Evolutionary conservation across 1,140 invertebrate genomes (phyloP), one percentile per base, ranked within the genome.

Genomic region (Drosophila parabipectinata): DNA sequence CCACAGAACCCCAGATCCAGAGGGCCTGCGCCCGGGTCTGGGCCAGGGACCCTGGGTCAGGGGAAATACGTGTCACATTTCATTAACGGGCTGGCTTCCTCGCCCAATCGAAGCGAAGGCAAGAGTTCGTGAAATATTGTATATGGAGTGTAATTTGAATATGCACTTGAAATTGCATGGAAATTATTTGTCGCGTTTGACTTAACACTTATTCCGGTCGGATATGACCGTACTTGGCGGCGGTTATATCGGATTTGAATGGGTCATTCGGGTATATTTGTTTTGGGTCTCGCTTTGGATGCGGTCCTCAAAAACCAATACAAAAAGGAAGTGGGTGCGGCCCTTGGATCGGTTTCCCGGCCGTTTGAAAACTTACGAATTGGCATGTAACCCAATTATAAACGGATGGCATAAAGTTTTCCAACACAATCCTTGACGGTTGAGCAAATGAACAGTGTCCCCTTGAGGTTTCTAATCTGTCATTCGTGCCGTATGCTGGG

Each of bases 51-150:
- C 59, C 61, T 71, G 83, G 79, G 77, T 73, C 72, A 85, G 79
- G 59, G 82, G 82, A 87, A 87, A 87, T 87, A 88, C 78, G 82
- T 88, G 83, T 87, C 82, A 74, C 59, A 87, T 87, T 87, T 88
- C 82, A 87, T 88, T 87, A 87, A 88, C 78, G 82, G 44, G 44
- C 51, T 51, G 45, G n/a, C 55, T 28, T 10, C 32, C 45, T 12
- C 57, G 52, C 61, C 74, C 79, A 77, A 56, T 85, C 68, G 55
- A 63, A 77, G 77, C 68, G 55, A 63, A 77, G 77, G 57, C 73
- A 77, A 67, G 59, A 67, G 63, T 67, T 64, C 47, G 72, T 85
- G 80, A 73, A 80, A 73, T 73, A 47, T 9, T 15, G 15, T 47
- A 24, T 47, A 73, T 77, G 52, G 64, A 63, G 73, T 78, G 82